Base-by-base conservation (phyloP, 2,888 invertebrate species). In the Eupithecia vulgata region DNA sequence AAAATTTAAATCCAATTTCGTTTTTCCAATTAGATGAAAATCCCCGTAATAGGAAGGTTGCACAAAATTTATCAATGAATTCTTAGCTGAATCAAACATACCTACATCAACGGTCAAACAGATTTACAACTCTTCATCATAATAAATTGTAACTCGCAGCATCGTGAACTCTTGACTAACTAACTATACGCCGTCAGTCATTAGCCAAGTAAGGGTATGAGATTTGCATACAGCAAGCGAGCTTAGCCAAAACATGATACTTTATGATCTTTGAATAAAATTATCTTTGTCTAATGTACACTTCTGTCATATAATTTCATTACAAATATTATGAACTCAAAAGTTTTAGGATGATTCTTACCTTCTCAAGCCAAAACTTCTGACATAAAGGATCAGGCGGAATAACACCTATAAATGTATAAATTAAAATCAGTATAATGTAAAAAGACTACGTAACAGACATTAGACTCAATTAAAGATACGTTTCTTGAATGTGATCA, bases 151-250 rank as follows among this genome's bases (percentile, higher is more conserved):
- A 45, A 15, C 61, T 61, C 17, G 61, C 34, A 61, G 17, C 34
- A 17, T 30, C 61, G 34, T 25, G 34, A 59, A 30, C 59, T 62
- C 65, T 71, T 64, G 62, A 45, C 21, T 42, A 15, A 73, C 73
- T 70, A 52, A 70, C 67, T 25, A 15, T 21, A 35, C 67, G 70
- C 67, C 70, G 70, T 73, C 70, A 67, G 67, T 67, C 67, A 73
- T 73, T 73, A 73, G 67, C 62, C 62, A 30, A 40, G 17, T 64
- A 73, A 17, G 66, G 73, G 57, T 1, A 45, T 68, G 21, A 12
- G 17, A 73, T 73, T 73, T 67, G 73, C 70, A 70, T 52, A 61
- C 17, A 12, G 61, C 34, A 57, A 57, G 25, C 25, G 57, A 57
- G 12, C 17, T 34, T 17, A 61, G 61, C 15, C 34, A 34, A 34